Base-by-base conservation (phyloP, 1,140 invertebrate species). In the Bradysia coprophila region DNA sequence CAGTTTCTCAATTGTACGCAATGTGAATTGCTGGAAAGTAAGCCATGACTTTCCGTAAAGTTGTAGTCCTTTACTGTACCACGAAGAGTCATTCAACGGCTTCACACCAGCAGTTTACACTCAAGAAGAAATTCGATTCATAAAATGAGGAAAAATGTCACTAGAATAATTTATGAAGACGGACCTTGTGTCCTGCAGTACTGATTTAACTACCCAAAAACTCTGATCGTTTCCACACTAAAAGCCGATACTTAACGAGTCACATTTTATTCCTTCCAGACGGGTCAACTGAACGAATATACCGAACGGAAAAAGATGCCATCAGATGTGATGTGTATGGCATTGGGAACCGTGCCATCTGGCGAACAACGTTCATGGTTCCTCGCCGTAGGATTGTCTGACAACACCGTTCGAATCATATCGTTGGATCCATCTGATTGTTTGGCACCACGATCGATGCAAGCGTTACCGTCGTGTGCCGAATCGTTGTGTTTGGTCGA, bases 281-380 rank as follows among this genome's bases (percentile, higher is more conserved):
- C 87, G 49, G 94, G 94, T 1, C 91, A 97, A 64, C 64, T 99
- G 21, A 97, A 98, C 61, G 96, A 99, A 58, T 98, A 96, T 52
- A 95, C 89, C 5, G 92, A 98, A 56, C 72, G 90, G 11, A 93
- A 95, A 51, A 91, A 96, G 55, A 87, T 99, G 79, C 83, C 87
- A 5, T 80, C 86, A 2, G 93, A 98, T 59, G 92, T 98, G 1
- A 83, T 97, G 47, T 99, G 95, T 51, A 98, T 99, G 95, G 93
- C 91, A 1, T 56, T 99, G 22, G 94, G 88, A 2, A 87, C 87
- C 41, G 92, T 99, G 1, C 89, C 94, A 0, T 69, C 78, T 13
- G 94, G 94, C 19, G 95, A 98, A 61, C 89, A 95, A 51, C 68
- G 94, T 46, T 94, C 87, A 1, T 81, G 92, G 66, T 99, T 99